These are phyloP conservation scores for Spinus pinus DNA, from an alignment of 2,797 vertebrate genomes.

Conservation along the genomic window DNA sequence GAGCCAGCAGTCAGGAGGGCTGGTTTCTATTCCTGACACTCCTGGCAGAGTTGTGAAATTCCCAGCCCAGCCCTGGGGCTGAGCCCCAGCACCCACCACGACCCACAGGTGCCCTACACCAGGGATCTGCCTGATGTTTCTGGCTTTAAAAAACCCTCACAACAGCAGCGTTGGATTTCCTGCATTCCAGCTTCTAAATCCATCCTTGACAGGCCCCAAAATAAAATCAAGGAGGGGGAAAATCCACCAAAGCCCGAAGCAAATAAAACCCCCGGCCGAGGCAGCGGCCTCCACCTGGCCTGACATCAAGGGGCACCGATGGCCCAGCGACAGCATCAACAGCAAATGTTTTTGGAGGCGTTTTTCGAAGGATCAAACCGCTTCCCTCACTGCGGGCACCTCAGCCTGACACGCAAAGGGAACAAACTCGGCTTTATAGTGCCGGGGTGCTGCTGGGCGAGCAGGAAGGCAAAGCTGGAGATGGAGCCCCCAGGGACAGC, in stretches of 20 bases:
- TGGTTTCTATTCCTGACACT: conserved; percentile 56
- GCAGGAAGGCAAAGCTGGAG: neutral
- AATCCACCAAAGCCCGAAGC: neutral
- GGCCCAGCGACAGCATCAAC: conserved; percentile 9
- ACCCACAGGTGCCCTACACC: neutral
- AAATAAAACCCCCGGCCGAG: neutral
- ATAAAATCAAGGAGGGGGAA: neutral
- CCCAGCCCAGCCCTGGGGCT: neutral
- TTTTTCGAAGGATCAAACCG: conserved; percentile 9
- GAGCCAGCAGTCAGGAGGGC: conserved; percentile 29
- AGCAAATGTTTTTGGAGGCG: conserved; percentile 21
- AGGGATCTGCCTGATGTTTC: neutral
- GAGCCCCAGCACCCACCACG: neutral
- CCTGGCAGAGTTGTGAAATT: conserved; percentile 36
- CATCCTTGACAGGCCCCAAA: neutral
- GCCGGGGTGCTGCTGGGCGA: neutral
- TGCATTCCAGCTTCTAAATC: neutral
- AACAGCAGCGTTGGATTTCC: neutral
- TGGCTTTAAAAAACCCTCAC: neutral
- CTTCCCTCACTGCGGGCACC: neutral
- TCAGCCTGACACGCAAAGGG: neutral
- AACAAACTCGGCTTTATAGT: conserved; percentile 39
- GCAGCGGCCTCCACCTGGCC: conserved; percentile 11
- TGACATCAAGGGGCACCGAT: neutral
- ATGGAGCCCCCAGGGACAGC: rapidly evolving